These are phyloP conservation scores for Malurus cyaneus DNA, from an alignment of 2,113 vertebrate genomes.

Conservation along the genomic window DNA sequence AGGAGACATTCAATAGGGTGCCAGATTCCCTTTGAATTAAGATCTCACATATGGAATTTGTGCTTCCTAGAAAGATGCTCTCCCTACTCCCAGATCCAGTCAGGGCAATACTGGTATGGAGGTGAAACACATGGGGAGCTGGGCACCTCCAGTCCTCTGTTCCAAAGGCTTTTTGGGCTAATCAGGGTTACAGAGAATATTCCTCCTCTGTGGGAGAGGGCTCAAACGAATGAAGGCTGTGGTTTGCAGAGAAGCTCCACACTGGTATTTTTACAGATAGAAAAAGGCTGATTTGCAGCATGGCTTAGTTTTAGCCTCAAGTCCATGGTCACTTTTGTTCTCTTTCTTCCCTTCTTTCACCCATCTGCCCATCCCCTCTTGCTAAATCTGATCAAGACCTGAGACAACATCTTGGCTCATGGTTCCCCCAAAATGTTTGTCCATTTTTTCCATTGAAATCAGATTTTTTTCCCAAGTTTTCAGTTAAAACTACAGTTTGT, in stretches of 20 bases:
- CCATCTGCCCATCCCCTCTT: background rate
- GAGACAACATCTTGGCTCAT: background rate
- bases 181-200: background rate
- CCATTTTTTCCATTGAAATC: background rate
- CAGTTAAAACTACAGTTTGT: background rate
- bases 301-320: background rate
- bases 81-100: background rate
- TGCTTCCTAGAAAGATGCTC: background rate
- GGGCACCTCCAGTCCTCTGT: background rate
- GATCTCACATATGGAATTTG: background rate
- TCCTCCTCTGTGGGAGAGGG: background rate
- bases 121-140: background rate
- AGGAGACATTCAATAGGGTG: conserved; percentile 41
- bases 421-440: background rate
- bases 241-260: background rate
- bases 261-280: background rate
- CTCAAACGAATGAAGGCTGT: background rate
- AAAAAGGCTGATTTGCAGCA: background rate
- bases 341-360: background rate
- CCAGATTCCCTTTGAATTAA: conserved; percentile 53
- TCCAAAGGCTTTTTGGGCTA: background rate
- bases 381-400: background rate
- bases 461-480: background rate
- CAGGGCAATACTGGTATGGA: background rate
- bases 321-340: background rate